Base-by-base conservation (phyloP, 2,113 vertebrate species). In the Tachysurus fulvidraco region DNA sequence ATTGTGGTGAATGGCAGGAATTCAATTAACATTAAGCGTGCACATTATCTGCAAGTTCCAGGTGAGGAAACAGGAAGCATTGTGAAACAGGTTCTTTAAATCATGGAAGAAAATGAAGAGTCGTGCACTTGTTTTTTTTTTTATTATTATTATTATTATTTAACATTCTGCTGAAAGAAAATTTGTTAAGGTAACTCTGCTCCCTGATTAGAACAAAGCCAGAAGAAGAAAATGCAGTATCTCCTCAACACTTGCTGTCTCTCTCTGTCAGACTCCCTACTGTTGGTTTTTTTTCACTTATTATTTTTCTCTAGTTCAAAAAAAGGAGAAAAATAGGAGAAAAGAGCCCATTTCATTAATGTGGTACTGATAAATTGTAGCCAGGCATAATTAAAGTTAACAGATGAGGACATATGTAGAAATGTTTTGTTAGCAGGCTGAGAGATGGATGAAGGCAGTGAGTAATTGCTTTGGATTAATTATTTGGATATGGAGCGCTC, bases 401-500 rank as follows among this genome's bases (percentile, higher is more conserved):
- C 94, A 94, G 94, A 95, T 95, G 94, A 95, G 94, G 94, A 95
- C 94, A 95, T 94, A 94, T 95, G 94, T 95, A 94, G 95, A 95
- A 95, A 94, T 96, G 94, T 95, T 95, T 95, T 96, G 94, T 95
- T 96, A 94, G 93, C 93, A 92, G 91, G 92, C 93, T 89, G 93
- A 94, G 93, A 92, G 94, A 94, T 93, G 94, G 94, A 95, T 94
- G 94, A 95, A 95, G 94, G 92, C 93, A 91, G 94, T 94, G 94
- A 95, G 94, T 95, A 95, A 95, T 95, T 95, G 94, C 94, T 94
- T 94, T 94, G 94, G 94, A 95, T 95, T 95, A 95, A 95, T 95
- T 95, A 95, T 95, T 95, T 95, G 94, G 94, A 94, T 95, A 94
- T 89, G 91, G 93, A 91, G 93, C 81, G 93, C 92, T 91, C 92